A percentile compares a stretch with the other conserved stretches of the same genome.
Conservation (phyloP, 2,797 vertebrate genomes). For the Threskiornis aethiopicus region DNA sequence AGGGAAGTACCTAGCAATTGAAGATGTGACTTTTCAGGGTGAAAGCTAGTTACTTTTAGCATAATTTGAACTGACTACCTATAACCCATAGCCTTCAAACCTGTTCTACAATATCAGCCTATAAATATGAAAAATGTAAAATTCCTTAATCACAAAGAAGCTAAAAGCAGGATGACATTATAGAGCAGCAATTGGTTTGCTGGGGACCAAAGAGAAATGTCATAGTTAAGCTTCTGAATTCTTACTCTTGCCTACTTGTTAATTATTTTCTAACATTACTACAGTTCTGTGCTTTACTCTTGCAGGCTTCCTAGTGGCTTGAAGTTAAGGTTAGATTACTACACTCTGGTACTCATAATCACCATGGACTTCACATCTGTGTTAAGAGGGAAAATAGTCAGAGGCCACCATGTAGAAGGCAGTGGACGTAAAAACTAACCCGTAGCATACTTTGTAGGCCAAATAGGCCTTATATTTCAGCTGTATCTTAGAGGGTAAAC, state of each 20-base stretch:
- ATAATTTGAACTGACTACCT: slow-evolving; percentile 10
- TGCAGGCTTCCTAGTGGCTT: neutral
- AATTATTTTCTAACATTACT: neutral
- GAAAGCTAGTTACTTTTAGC: neutral
- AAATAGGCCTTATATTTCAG: neutral
- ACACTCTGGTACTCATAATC: neutral
- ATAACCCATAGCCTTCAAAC: neutral
- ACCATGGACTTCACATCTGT: neutral
- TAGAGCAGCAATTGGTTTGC: slow-evolving; percentile 12
- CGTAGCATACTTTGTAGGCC: neutral
- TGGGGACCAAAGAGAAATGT: slow-evolving; percentile 44
- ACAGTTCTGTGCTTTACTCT: neutral
- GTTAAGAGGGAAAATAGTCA: neutral
- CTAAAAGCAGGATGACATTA: slow-evolving; percentile 31
- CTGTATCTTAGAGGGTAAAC: neutral
- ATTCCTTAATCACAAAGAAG: slow-evolving; percentile 14
- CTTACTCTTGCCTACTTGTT: neutral
- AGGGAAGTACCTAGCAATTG: neutral
- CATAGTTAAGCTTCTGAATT: slow-evolving; percentile 9
- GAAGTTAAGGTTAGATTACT: neutral
- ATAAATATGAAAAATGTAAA: slow-evolving; percentile 26
- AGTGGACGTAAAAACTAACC: neutral
- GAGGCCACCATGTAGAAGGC: neutral
- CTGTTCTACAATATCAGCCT: neutral
- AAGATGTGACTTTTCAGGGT: neutral